Conservation (phyloP, 2,113 vertebrate genomes). For the Corythornis madagascariensis region DNA sequence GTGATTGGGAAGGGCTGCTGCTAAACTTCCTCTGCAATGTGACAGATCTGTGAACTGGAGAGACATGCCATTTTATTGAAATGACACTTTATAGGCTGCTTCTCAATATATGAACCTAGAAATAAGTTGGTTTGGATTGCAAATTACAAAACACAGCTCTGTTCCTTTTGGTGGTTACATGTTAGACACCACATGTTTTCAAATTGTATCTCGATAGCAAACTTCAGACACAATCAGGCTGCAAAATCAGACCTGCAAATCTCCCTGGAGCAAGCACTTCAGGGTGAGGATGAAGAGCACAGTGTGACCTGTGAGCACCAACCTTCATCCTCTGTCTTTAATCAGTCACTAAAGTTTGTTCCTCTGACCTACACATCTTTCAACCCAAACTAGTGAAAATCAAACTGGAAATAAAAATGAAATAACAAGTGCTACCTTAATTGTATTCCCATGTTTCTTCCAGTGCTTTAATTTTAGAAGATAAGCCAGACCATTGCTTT, state of each 20-base stretch:
- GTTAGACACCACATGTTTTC: neutral
- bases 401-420: neutral
- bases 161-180: neutral
- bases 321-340: neutral
- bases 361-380: neutral
- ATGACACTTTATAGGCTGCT: neutral
- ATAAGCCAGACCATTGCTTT: neutral
- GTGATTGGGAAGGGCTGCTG: neutral
- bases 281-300: neutral
- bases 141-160: neutral
- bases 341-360: neutral
- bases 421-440: neutral
- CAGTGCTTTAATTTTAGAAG: neutral
- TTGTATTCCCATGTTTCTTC: neutral
- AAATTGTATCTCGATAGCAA: neutral
- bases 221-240: neutral
- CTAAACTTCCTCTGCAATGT: conserved; percentile 38
- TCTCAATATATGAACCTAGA: neutral
- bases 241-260: neutral
- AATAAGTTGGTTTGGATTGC: neutral
- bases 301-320: neutral
- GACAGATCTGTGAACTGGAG: conserved; percentile 9
- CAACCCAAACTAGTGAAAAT: neutral
- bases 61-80: neutral
- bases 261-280: neutral